A percentile compares a stretch with the other conserved stretches of the same genome.
Conservation (phyloP, 2,113 vertebrate genomes). For the Recurvirostra avosetta region DNA sequence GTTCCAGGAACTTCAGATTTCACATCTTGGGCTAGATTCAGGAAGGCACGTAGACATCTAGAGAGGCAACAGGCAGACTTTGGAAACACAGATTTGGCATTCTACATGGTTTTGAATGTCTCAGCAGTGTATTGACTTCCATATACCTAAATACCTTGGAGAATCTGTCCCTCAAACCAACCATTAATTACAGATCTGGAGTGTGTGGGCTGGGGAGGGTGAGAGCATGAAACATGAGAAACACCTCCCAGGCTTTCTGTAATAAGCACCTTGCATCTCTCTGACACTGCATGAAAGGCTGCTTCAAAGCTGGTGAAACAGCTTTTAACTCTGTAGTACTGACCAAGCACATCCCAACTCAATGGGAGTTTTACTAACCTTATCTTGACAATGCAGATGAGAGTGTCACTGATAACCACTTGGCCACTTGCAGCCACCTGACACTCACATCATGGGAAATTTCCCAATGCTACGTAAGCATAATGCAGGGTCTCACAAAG, state of each 20-base stretch:
- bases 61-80: background rate
- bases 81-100: background rate
- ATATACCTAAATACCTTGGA: background rate
- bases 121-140: background rate
- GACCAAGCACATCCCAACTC: background rate
- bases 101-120: background rate
- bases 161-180: background rate
- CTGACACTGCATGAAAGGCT: background rate
- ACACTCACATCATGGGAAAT: background rate
- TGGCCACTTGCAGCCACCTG: background rate
- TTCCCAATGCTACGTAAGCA: background rate
- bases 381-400: background rate
- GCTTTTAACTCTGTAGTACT: background rate
- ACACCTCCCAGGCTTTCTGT: background rate
- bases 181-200: conserved; percentile 17
- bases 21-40: background rate
- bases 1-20: background rate
- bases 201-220: background rate
- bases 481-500: rapidly evolving
- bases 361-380: background rate
- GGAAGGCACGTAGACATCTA: background rate
- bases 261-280: conserved; percentile 14
- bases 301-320: background rate
- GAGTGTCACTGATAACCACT: background rate
- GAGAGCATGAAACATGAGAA: background rate